phyloP scores from a whole-genome alignment of 2,797 vertebrate species.

The Sylvia borin region DNA sequence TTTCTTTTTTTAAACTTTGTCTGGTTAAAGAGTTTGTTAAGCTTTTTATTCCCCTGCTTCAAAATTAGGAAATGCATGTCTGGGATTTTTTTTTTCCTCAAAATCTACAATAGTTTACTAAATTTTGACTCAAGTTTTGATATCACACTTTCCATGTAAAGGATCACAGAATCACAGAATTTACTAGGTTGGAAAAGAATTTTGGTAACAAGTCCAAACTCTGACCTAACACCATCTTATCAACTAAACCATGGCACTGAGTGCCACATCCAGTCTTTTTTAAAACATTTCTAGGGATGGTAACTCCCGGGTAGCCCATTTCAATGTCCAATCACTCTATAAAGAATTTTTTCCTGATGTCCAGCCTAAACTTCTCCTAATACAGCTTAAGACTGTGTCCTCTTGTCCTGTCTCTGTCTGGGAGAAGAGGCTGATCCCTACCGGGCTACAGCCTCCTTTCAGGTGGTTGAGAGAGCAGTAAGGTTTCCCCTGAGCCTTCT shows the following conservation, averaged over 20 bases:
- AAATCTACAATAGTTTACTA: not conserved
- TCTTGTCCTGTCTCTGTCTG: not conserved
- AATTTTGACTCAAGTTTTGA: not conserved
- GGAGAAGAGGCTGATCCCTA: not conserved
- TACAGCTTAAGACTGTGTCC: not conserved
- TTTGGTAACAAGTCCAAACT: not conserved
- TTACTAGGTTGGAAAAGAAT: not conserved
- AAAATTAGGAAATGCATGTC: not conserved
- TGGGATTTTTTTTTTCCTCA: not conserved
- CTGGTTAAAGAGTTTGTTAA: not conserved
- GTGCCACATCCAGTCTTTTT: not conserved
- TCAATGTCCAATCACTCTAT: not conserved
- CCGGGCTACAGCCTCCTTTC: not conserved
- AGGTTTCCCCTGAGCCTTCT: not conserved
- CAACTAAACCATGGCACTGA: not conserved
- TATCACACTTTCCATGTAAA: not conserved
- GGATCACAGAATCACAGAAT: not conserved
- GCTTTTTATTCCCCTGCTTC: fast-evolving
- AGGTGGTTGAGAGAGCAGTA: not conserved
- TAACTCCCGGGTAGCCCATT: not conserved
- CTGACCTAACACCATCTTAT: not conserved
- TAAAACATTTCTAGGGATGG: fast-evolving
- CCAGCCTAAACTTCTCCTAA: not conserved
- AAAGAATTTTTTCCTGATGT: not conserved
- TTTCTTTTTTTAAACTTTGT: not conserved